Base-by-base conservation (phyloP, 2,113 vertebrate genomes). In the Chascanopsetta lugubris region DNA sequence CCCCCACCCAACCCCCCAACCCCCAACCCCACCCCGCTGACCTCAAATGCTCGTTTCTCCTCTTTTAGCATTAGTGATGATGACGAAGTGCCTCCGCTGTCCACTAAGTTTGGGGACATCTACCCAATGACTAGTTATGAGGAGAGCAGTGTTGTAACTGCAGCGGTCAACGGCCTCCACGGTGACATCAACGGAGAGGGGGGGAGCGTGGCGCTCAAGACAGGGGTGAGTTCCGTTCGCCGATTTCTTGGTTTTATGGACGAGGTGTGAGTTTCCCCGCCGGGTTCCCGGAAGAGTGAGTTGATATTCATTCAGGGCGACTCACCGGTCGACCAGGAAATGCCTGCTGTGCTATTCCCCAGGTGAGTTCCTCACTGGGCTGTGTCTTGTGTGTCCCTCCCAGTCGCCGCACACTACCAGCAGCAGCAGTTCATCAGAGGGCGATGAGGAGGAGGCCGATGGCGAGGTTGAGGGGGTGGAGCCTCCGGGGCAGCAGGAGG, bases 351-450 rank as follows among this genome's bases (percentile, higher is more conserved):
- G 0, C 2, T 7, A 22, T 45, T 54, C 26, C 17, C 54, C 2
- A 15, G 8, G 15, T 6, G n/a, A 21, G 59, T 61, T 46, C 43
- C 25, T 51, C 2, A 59, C 67, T n/a, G 58, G 86, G 90, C 24
- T 48, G n/a, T 20, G 13, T 45, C 56, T 12, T 55, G 56, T 12
- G 8, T 69, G 29, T 59, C 6, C 17, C 12, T 25, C 54, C 70
- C 80, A 95, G 96, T 97, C 96, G 77, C 93, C 94, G 55, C 93
- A 91, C 18, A 95, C 94, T 89, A 98, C 94, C 71, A 95, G 94
- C 77, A 96, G 95, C 70, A 94, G 95, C 72, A 99, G 96, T 49
- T 98, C 96, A 36, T 98, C 96, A 0, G 97, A 98, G 74, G 95
- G 94, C 6, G 97, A 97, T 3, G 96, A 97, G 18, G 97, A 98